Evolutionary conservation across 2,797 vertebrate genomes (phyloP).

Genomic region (Mormyrops boulengeri): DNA sequence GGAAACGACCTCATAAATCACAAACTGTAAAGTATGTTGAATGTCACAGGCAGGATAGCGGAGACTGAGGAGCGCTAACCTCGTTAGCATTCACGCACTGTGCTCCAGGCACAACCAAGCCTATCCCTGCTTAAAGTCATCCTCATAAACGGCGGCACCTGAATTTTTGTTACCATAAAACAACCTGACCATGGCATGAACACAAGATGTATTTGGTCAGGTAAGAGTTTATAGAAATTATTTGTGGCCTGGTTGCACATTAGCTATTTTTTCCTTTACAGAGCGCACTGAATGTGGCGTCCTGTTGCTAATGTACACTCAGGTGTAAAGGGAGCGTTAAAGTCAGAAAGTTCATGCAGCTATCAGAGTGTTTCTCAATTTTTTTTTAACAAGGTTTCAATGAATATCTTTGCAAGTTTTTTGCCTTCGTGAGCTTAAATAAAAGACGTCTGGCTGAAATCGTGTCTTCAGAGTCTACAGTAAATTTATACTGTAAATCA

Average conservation of each 20-base stretch:
- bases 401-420: background rate
- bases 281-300: background rate
- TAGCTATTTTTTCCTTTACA: background rate
- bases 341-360: background rate
- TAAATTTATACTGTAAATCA: background rate
- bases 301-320: background rate
- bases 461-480: background rate
- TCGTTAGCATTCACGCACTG: background rate
- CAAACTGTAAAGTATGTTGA: slow-evolving; percentile 4
- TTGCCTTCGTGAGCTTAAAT: background rate
- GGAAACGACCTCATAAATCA: slow-evolving; percentile 18
- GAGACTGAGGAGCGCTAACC: background rate
- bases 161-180: background rate
- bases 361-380: background rate
- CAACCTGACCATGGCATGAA: background rate
- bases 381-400: slow-evolving; percentile 7
- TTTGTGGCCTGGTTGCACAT: background rate
- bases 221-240: background rate
- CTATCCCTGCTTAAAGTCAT: background rate
- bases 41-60: slow-evolving; percentile 1
- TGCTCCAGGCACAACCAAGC: background rate
- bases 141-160: background rate
- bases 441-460: background rate
- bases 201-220: background rate
- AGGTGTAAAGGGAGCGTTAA: background rate